Base-by-base conservation (phyloP, 2,797 vertebrate species). In the Odontamblyopus lacepedii region DNA sequence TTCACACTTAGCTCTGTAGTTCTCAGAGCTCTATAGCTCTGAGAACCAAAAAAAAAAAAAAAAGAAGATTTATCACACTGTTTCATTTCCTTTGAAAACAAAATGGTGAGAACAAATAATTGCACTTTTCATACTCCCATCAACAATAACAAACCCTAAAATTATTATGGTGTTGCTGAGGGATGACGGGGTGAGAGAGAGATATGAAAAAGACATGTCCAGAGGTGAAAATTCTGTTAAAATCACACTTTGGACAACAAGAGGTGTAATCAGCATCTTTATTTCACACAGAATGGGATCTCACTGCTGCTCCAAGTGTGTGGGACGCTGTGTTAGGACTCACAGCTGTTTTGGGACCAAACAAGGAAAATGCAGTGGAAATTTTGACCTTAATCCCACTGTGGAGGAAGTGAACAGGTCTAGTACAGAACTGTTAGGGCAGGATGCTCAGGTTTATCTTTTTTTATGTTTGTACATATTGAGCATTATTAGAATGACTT, bases 241-340 rank as follows among this genome's bases (percentile, higher is more conserved):
- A 35, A 9, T 38, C 61, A 19, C 61, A 63, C 32, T 35, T 63
- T 41, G 61, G 8, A 63, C 61, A 62, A 62, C 27, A 63, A 19
- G n/a, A 41, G 62, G 62, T 63, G 62, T 41, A 63, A 63, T 41
- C 35, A 44, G 23, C 32, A 44, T 63, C 61, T n/a, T 44, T 19
- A 23, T 63, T 44, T 44, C n/a, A 41, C 35, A 63, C 62, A 38
- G 13, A 60, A 29, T n/a, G 60, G 8, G 35, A 35, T 18, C 60
- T 62, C 29, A 62, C 32, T 35, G 60, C 16, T 32, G 29, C 30
- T 62, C n/a, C 60, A 44, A 44, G 62, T 63, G 62, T 41, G 62
- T 63, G 62, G 61, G 61, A n/a, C 4, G 35, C 35, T 63, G 62
- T 63, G 62, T 63, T 63, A 5, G n/a, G 12, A 63, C 19, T 63